phyloP scores from a whole-genome alignment of 2,113 vertebrate species.

The Willisornis vidua region DNA sequence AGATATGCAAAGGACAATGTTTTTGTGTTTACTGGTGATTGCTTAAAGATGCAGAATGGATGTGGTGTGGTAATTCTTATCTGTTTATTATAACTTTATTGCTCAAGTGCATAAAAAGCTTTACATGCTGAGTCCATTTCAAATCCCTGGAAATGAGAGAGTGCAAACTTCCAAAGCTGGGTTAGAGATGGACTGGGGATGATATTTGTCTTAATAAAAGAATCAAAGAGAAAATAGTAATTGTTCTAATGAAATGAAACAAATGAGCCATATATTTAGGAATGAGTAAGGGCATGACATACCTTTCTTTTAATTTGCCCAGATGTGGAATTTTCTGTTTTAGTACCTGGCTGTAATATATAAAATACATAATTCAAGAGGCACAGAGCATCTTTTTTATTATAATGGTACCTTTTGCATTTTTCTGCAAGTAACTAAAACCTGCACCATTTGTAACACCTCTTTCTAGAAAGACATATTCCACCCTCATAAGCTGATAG shows the following conservation, averaged over 20 bases:
- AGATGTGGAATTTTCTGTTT: neutral
- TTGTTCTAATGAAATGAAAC: neutral
- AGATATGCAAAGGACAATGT: neutral
- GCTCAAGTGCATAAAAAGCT: neutral
- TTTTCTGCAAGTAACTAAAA: neutral
- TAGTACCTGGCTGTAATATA: neutral
- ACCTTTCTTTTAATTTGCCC: neutral
- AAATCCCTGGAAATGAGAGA: neutral
- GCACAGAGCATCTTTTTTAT: neutral
- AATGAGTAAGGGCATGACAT: neutral
- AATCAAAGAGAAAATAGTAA: neutral
- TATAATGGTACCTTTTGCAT: neutral
- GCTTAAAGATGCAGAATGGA: neutral
- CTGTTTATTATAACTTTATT: neutral
- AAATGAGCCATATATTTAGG: neutral
- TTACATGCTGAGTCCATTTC: neutral
- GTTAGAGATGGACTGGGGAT: neutral
- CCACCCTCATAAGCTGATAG: neutral
- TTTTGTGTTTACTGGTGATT: neutral
- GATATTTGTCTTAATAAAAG: neutral
- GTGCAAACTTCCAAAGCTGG: neutral
- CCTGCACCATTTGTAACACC: fast-evolving
- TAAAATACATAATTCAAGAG: neutral
- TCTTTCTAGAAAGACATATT: neutral
- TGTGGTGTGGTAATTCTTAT: neutral